These are phyloP conservation scores for Osmerus eperlanus DNA, from an alignment of 2,113 vertebrate species.

Conservation along the genomic window DNA sequence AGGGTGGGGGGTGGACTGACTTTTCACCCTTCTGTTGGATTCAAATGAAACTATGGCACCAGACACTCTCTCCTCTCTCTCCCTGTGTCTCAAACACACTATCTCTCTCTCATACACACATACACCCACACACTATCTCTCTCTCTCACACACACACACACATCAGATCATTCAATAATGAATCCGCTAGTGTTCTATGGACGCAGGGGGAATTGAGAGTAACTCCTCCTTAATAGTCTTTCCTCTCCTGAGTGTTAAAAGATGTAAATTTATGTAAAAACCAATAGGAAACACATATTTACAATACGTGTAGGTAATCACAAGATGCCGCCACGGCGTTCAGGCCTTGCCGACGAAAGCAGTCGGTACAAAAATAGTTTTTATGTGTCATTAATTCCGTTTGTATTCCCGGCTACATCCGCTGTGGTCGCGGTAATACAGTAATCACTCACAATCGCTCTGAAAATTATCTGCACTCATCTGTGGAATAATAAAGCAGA, in stretches of 20 bases:
- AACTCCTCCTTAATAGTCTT: constrained; percentile 70
- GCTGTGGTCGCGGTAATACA: constrained; percentile 87
- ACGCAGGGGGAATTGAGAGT: constrained; percentile 49
- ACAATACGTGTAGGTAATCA: constrained; percentile 88
- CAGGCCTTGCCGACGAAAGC: constrained; percentile 80
- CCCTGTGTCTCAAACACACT: not conserved
- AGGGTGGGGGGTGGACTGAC: too few species aligned
- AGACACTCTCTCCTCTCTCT: not conserved
- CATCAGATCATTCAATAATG: constrained; percentile 76
- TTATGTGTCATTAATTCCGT: constrained; percentile 97
- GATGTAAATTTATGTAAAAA: constrained; percentile 78
- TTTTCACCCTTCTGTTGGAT: too few species aligned
- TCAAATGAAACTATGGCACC: too few species aligned
- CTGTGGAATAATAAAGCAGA: constrained; percentile 80
- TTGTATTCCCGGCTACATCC: constrained; percentile 83
- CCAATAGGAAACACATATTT: constrained; percentile 81
- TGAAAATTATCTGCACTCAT: constrained; percentile 91
- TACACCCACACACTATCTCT: constrained; percentile 41
- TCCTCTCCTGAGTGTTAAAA: constrained; percentile 78
- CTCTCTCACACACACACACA: constrained; percentile 49
- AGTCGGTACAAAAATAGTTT: constrained; percentile 79
- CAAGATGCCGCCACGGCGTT: constrained; percentile 78
- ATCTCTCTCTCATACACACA: constrained; percentile 53
- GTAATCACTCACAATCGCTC: constrained; percentile 96
- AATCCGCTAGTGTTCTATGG: constrained; percentile 46